A percentile compares a stretch with the other conserved stretches of the same genome.
Evolutionary conservation across 2,113 vertebrate species (phyloP).

Genomic region (Chinchilla lanigera): DNA sequence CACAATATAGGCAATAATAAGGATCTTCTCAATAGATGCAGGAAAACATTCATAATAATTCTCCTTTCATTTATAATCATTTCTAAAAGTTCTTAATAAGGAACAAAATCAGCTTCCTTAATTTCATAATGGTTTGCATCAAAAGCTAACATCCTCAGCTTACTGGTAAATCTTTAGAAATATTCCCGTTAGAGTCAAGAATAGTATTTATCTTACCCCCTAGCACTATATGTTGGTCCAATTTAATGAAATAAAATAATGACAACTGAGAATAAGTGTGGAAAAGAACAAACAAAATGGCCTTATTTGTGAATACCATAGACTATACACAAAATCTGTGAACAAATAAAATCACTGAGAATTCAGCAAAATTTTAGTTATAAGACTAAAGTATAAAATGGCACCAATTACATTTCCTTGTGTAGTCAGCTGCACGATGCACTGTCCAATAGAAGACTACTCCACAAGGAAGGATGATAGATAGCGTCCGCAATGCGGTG

Average conservation of each 20-base stretch:
- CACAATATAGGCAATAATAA: not conserved
- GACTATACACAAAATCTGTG: not conserved
- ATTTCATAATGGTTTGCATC: not conserved
- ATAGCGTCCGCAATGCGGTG: not conserved
- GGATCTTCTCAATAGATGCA: not conserved
- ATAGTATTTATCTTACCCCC: not conserved
- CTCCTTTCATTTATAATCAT: not conserved
- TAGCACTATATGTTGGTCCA: not conserved
- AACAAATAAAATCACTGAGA: slow-evolving; percentile 11
- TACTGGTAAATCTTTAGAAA: not conserved
- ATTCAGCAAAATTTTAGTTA: not conserved
- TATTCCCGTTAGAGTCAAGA: not conserved
- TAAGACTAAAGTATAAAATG: not conserved
- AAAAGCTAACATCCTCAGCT: not conserved
- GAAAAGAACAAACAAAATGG: slow-evolving; percentile 1
- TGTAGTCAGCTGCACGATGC: not conserved
- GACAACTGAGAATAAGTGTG: not conserved
- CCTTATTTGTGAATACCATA: not conserved
- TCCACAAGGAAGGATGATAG: too few species aligned
- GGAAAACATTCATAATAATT: slow-evolving; percentile 5
- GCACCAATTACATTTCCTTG: not conserved
- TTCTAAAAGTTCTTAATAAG: not conserved
- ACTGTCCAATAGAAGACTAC: not conserved
- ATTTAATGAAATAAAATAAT: not conserved
- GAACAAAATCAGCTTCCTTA: not conserved